These are phyloP conservation scores for Clistopyga incitator DNA, from an alignment of 2,888 invertebrate genomes.

Conservation along the genomic window DNA sequence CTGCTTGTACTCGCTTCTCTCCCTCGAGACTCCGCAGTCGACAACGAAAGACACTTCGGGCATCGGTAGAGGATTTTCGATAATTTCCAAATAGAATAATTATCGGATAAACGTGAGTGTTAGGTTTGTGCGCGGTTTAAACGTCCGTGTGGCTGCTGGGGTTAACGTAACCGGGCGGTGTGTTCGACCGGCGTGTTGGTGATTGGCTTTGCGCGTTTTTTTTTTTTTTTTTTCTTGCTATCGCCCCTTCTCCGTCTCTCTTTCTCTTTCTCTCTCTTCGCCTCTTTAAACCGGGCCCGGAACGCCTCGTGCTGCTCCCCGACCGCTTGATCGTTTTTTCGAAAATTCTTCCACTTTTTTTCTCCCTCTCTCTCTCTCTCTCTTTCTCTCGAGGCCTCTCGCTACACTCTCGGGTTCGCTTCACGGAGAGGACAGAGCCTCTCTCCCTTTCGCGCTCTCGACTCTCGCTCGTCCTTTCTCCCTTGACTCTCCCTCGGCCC, in stretches of 20 bases:
- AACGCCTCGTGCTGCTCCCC: conserved; percentile 67
- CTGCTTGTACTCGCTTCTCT: conserved; percentile 37
- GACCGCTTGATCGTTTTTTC: conserved; percentile 71
- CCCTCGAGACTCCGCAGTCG: conserved; percentile 16
- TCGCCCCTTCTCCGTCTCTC: conserved; percentile 26
- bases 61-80: neutral
- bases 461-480: conserved; percentile 24
- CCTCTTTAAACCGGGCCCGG: conserved; percentile 73
- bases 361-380: conserved; percentile 31
- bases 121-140: conserved; percentile 48
- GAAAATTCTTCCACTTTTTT: conserved; percentile 56
- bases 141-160: conserved; percentile 41
- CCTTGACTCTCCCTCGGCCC: conserved; percentile 6
- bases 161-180: conserved; percentile 60
- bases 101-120: conserved; percentile 22
- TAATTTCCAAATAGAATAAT: neutral
- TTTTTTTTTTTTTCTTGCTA: too few relatives aligned
- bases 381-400: conserved; percentile 27
- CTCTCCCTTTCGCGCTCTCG: conserved; percentile 37
- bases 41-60: neutral
- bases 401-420: conserved; percentile 13
- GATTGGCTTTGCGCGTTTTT: conserved; percentile 26
- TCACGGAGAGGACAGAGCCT: neutral
- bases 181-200: conserved; percentile 47
- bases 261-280: conserved; percentile 32